Conservation (phyloP, 2,797 vertebrate species). For the Podarcis lilfordi region DNA sequence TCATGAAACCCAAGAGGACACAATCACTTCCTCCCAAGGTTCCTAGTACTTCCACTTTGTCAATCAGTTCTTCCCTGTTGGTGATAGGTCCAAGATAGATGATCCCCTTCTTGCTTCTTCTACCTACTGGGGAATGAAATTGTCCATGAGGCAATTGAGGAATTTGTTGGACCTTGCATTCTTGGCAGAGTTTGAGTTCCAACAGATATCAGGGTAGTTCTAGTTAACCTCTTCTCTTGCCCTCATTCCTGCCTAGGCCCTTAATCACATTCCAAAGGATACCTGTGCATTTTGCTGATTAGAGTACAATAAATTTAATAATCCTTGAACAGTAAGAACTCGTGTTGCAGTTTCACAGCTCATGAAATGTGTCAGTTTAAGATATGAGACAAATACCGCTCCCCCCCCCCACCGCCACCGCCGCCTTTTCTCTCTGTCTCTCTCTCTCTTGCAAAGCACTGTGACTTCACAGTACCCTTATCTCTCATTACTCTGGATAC, state of each 20-base stretch:
- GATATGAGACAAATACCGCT: conserved; percentile 54
- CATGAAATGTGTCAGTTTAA: conserved; percentile 71
- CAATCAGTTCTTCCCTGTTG: too few relatives aligned
- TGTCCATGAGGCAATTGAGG: too few relatives aligned
- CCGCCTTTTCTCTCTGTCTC: neutral
- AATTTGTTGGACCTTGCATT: too few relatives aligned
- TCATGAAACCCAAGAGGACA: too few relatives aligned
- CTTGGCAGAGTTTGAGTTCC: too few relatives aligned
- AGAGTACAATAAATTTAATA: conserved; percentile 67
- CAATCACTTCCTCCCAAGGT: too few relatives aligned
- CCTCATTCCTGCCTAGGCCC: conserved; percentile 1
- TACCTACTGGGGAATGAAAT: too few relatives aligned
- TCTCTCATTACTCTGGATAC: conserved; percentile 45
- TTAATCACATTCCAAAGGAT: conserved; percentile 52
- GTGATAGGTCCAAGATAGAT: too few relatives aligned
- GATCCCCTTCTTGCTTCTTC: too few relatives aligned
- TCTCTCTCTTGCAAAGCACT: neutral
- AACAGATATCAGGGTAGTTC: neutral
- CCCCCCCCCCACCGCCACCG: neutral
- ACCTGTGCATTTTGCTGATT: conserved; percentile 56
- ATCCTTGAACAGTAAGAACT: conserved; percentile 55
- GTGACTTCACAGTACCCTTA: conserved; percentile 21
- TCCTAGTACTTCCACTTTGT: too few relatives aligned
- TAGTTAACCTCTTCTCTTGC: neutral
- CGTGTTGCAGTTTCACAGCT: conserved; percentile 64